phyloP scores from a whole-genome alignment of 2,888 invertebrate species.

The Lasius platythorax region DNA sequence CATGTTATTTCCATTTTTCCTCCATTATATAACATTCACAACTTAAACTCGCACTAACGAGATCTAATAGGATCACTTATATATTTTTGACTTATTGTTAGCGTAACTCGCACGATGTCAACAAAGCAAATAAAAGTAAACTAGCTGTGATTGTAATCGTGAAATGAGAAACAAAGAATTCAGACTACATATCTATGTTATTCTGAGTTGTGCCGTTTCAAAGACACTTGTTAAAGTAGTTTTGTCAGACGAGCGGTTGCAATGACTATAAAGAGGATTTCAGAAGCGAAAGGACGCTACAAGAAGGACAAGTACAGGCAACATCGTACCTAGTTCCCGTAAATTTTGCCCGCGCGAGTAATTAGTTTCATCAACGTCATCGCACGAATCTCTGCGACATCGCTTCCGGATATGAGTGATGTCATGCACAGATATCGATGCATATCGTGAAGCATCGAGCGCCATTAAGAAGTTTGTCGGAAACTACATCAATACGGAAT shows the following conservation, averaged over 20 bases:
- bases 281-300: slow-evolving; percentile 25
- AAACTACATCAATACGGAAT: slow-evolving; percentile 33
- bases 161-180: slow-evolving; percentile 50
- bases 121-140: neutral
- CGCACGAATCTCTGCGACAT: slow-evolving; percentile 49
- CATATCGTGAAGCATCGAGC: slow-evolving; percentile 20
- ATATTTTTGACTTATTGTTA: slow-evolving; percentile 8
- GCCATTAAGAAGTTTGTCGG: slow-evolving; percentile 37
- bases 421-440: slow-evolving; percentile 37
- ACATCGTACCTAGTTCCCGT: slow-evolving; percentile 11
- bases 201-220: slow-evolving; percentile 54
- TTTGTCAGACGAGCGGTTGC: slow-evolving; percentile 48
- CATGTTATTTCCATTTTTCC: neutral
- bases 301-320: neutral
- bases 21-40: neutral
- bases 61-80: neutral
- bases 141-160: neutral
- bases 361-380: slow-evolving; percentile 57
- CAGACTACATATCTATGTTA: slow-evolving; percentile 30
- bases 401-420: slow-evolving; percentile 37
- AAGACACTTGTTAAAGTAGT: slow-evolving; percentile 61
- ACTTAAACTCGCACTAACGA: neutral
- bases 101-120: neutral
- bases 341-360: slow-evolving; percentile 35
- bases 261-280: slow-evolving; percentile 53